Evolutionary conservation across 2,888 invertebrate species (phyloP).

Genomic region (Malthinus flaveolus): DNA sequence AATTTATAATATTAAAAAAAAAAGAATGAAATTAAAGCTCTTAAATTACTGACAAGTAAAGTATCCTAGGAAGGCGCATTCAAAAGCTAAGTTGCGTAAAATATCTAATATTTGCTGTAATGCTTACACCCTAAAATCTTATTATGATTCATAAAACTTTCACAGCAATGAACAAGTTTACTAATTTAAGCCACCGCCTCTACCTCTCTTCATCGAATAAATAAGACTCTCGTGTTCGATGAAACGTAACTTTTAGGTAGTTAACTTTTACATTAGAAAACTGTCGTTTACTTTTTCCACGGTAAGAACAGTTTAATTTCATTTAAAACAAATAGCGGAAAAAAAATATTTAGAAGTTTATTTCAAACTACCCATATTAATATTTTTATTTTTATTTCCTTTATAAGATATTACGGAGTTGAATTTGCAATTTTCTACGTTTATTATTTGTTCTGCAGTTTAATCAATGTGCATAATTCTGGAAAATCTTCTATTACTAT

Average conservation of each 20-base stretch:
- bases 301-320: neutral
- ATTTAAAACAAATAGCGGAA: too few relatives aligned
- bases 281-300: neutral
- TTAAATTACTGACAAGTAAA: constrained; percentile 1
- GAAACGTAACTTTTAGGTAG: constrained; percentile 4
- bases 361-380: too few relatives aligned
- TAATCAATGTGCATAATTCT: too few relatives aligned
- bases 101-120: constrained; percentile 24
- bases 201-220: constrained; percentile 10
- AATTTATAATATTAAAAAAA: neutral
- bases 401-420: too few relatives aligned
- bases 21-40: constrained; percentile 1
- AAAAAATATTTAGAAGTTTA: too few relatives aligned
- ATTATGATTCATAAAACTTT: constrained; percentile 26
- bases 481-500: too few relatives aligned
- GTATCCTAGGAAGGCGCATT: neutral
- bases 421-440: too few relatives aligned
- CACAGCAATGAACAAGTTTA: constrained; percentile 23
- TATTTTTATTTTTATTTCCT: too few relatives aligned
- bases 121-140: constrained; percentile 23
- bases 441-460: too few relatives aligned
- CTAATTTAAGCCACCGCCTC: constrained; percentile 19
- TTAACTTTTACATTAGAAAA: constrained; percentile 7
- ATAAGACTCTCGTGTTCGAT: constrained; percentile 10
- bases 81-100: constrained; percentile 12